phyloP scores from a whole-genome alignment of 2,113 vertebrate genomes.

The Tragelaphus strepsiceros region DNA sequence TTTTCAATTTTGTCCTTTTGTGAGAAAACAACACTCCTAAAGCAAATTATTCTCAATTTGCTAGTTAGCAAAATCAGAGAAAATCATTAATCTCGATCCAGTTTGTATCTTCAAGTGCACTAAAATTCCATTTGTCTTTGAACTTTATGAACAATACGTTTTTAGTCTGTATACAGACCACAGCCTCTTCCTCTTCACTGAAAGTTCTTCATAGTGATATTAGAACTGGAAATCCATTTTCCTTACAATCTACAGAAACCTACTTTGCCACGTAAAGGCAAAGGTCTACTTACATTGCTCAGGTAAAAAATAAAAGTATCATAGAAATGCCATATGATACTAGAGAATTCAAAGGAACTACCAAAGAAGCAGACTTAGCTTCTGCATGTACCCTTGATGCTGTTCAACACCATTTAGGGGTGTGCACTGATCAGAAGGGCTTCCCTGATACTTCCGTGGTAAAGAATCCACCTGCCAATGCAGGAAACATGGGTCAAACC shows the following conservation, averaged over 20 bases:
- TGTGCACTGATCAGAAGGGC: background rate
- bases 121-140: slow-evolving; percentile 22
- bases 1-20: slow-evolving; percentile 12
- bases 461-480: background rate
- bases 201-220: background rate
- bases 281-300: background rate
- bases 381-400: background rate
- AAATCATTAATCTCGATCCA: background rate
- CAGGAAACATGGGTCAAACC: background rate
- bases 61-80: background rate
- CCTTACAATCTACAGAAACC: background rate
- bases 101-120: slow-evolving; percentile 5
- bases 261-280: background rate
- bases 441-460: background rate
- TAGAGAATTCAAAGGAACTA: background rate
- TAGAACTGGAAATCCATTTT: background rate
- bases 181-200: background rate
- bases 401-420: background rate
- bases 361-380: background rate
- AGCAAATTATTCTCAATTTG: background rate
- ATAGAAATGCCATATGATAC: background rate
- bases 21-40: slow-evolving; percentile 16
- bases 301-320: background rate
- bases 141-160: background rate
- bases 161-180: accelerated